Evolutionary conservation across 2,797 vertebrate species (phyloP).

Genomic region (Melanotaenia trifasciata): DNA sequence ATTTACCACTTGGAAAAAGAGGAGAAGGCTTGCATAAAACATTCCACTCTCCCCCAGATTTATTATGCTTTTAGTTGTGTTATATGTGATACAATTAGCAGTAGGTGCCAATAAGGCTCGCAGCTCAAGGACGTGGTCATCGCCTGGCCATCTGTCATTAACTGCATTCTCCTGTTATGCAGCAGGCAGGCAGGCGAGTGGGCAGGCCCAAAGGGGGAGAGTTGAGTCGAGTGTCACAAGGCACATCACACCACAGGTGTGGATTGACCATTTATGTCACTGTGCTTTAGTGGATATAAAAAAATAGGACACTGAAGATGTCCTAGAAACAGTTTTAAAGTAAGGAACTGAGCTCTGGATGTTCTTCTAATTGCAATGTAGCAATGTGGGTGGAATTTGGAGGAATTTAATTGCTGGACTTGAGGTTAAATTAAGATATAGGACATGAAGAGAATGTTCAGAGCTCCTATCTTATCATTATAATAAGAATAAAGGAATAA

Average conservation of each 20-base stretch:
- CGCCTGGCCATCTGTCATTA: constrained; percentile 94
- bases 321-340: constrained; percentile 56
- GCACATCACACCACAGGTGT: constrained; percentile 80
- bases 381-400: constrained; percentile 1
- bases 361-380: neutral
- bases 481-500: constrained; percentile 16
- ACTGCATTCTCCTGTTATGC: constrained; percentile 90
- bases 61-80: constrained; percentile 98
- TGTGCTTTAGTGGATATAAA: constrained; percentile 33
- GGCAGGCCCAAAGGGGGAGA: constrained; percentile 81
- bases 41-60: constrained; percentile 90
- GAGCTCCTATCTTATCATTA: constrained; percentile 5
- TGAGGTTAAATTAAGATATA: neutral
- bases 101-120: constrained; percentile 91
- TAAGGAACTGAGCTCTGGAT: constrained; percentile 20
- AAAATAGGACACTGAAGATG: constrained; percentile 55
- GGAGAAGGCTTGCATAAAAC: constrained; percentile 92
- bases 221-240: constrained; percentile 68
- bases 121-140: constrained; percentile 92
- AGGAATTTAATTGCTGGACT: neutral
- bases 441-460: neutral
- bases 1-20: constrained; percentile 93
- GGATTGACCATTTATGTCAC: constrained; percentile 59
- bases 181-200: constrained; percentile 65
- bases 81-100: constrained; percentile 97